Evolutionary conservation across 2,888 invertebrate species (phyloP).

Genomic region (Macaria notata): DNA sequence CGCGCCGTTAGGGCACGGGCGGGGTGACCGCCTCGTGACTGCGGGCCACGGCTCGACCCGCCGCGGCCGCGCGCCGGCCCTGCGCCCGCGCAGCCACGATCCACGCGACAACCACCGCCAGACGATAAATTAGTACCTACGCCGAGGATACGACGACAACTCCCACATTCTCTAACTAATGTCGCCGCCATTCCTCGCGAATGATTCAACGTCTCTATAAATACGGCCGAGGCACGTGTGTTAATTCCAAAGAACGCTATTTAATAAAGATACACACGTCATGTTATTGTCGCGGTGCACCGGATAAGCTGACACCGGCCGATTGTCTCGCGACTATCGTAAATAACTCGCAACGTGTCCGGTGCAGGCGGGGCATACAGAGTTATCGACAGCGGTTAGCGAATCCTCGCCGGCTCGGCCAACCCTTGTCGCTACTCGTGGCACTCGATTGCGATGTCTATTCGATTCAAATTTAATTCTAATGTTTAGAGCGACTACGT

Average conservation of each 20-base stretch:
- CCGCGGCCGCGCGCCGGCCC: no score
- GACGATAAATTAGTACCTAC: slow-evolving; percentile 35
- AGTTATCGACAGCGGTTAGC: slow-evolving; percentile 62
- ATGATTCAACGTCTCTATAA: slow-evolving; percentile 69
- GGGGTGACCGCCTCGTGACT: slow-evolving; percentile 20
- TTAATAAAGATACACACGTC: slow-evolving; percentile 78
- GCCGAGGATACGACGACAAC: slow-evolving; percentile 29
- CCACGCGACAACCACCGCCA: slow-evolving; percentile 17
- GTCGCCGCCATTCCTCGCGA: slow-evolving; percentile 49
- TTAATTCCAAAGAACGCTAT: slow-evolving; percentile 71
- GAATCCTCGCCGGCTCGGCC: slow-evolving; percentile 49
- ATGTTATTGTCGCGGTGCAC: slow-evolving; percentile 76
- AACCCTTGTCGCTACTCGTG: slow-evolving; percentile 30
- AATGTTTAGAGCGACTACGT: neutral
- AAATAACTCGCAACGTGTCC: slow-evolving; percentile 77
- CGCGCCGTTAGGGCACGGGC: slow-evolving; percentile 46
- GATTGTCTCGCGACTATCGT: slow-evolving; percentile 79
- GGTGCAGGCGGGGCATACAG: slow-evolving; percentile 72
- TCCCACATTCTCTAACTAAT: slow-evolving; percentile 43
- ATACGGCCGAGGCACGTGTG: slow-evolving; percentile 68
- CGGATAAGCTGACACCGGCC: slow-evolving; percentile 77
- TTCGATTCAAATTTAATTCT: slow-evolving; percentile 5
- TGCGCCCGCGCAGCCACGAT: no score
- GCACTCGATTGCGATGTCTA: slow-evolving; percentile 7
- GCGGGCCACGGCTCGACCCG: slow-evolving; percentile 3